These are phyloP conservation scores for Pandemis cinnamomeana DNA, from an alignment of 2,888 invertebrate species.

Conservation along the genomic window DNA sequence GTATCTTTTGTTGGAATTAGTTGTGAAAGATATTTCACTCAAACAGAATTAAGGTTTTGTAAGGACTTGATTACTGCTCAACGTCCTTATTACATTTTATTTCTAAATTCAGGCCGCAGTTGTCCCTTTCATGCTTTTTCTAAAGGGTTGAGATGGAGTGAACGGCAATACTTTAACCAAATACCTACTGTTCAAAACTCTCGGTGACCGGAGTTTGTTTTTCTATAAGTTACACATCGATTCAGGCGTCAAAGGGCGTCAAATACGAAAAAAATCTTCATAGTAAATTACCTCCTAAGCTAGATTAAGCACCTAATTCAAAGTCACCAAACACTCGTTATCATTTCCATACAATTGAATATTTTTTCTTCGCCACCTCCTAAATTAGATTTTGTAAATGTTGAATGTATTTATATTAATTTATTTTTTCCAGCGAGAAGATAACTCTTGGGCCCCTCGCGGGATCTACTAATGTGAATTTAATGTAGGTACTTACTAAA, in stretches of 20 bases:
- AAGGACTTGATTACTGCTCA: too few species aligned
- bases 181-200: too few species aligned
- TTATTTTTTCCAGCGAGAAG: constrained; percentile 74
- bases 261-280: not conserved
- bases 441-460: constrained; percentile 73
- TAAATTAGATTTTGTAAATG: constrained; percentile 68
- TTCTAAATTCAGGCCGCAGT: too few species aligned
- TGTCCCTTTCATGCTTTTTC: too few species aligned
- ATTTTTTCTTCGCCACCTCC: constrained; percentile 63
- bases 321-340: constrained; percentile 50
- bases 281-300: constrained; percentile 22
- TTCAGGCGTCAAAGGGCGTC: not conserved
- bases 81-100: too few species aligned
- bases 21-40: not conserved
- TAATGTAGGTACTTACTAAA: constrained; percentile 76
- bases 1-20: too few species aligned
- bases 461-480: constrained; percentile 83
- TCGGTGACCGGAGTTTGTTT: too few species aligned
- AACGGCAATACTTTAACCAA: too few species aligned
- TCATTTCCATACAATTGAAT: constrained; percentile 80
- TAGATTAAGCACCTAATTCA: constrained; percentile 29
- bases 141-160: too few species aligned
- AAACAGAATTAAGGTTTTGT: too few species aligned
- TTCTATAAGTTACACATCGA: not conserved
- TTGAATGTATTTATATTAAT: constrained; percentile 73